Conservation (phyloP, 2,113 vertebrate genomes). For the Stegastes partitus region DNA sequence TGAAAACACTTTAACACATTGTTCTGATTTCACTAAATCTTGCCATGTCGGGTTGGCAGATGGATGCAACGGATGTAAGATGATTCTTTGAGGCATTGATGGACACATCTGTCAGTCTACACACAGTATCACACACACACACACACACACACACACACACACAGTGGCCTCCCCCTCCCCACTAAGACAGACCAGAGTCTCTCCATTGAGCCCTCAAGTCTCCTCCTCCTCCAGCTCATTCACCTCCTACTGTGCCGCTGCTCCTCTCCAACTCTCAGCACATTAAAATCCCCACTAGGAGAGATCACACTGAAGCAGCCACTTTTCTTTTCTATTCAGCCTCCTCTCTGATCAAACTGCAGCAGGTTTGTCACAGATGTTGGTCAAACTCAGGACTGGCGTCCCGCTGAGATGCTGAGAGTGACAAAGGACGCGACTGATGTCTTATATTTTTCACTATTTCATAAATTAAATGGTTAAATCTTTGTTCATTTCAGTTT, state of each 20-base stretch:
- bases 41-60: constrained; percentile 51
- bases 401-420: constrained; percentile 22
- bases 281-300: constrained; percentile 63
- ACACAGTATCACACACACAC: constrained; percentile 29
- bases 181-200: constrained; percentile 9
- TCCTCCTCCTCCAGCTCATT: constrained; percentile 54
- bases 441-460: neutral
- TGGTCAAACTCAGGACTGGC: constrained; percentile 3
- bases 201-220: constrained; percentile 31
- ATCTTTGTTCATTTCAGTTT: neutral
- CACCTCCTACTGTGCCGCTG: constrained; percentile 67
- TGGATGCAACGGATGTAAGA: constrained; percentile 72
- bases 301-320: constrained; percentile 60
- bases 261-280: constrained; percentile 64
- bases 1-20: constrained; percentile 20
- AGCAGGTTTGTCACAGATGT: constrained; percentile 69
- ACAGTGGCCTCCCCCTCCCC: constrained; percentile 5
- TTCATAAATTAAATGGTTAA: neutral
- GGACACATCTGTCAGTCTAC: constrained; percentile 71
- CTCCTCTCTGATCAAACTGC: constrained; percentile 46
- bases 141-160: constrained; percentile 39
- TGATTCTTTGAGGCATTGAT: constrained; percentile 72
- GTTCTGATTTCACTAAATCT: constrained; percentile 21
- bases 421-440: neutral
- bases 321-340: constrained; percentile 56